Evolutionary conservation across 53 echinoderm and acorn worm genomes (phyloP).

Genomic region (Zoroaster sp.): DNA sequence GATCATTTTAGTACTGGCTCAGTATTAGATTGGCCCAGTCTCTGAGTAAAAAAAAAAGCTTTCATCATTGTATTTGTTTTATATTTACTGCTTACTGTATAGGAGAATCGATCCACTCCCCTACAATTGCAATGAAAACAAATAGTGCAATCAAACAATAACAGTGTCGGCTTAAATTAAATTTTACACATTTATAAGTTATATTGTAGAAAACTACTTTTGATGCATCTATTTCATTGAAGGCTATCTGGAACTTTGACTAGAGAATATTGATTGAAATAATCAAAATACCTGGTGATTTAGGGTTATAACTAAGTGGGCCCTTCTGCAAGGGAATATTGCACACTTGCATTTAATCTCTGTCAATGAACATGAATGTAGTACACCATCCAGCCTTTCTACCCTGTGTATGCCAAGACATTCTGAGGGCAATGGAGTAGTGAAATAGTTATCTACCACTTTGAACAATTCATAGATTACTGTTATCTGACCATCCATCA

Average conservation of each 20-base stretch:
- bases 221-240: background rate
- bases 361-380: constrained; percentile 14
- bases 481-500: background rate
- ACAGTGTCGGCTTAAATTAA: too few species aligned
- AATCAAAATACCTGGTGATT: constrained; percentile 28
- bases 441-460: constrained; percentile 7
- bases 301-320: constrained; percentile 23
- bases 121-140: background rate
- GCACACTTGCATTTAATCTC: constrained; percentile 35
- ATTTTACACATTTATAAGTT: too few species aligned
- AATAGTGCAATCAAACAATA: background rate
- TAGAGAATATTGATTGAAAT: background rate
- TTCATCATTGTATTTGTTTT: too few species aligned
- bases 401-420: constrained; percentile 43
- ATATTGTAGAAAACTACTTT: background rate
- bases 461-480: constrained; percentile 32
- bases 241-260: background rate
- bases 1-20: too few species aligned
- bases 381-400: constrained; percentile 14
- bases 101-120: too few species aligned
- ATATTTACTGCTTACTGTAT: too few species aligned
- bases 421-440: constrained; percentile 6
- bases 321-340: constrained; percentile 24
- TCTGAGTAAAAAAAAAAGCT: too few species aligned
- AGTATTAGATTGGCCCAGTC: too few species aligned